Base-by-base conservation (phyloP, 2,113 vertebrate genomes). In the Forbesichthys agassizii region DNA sequence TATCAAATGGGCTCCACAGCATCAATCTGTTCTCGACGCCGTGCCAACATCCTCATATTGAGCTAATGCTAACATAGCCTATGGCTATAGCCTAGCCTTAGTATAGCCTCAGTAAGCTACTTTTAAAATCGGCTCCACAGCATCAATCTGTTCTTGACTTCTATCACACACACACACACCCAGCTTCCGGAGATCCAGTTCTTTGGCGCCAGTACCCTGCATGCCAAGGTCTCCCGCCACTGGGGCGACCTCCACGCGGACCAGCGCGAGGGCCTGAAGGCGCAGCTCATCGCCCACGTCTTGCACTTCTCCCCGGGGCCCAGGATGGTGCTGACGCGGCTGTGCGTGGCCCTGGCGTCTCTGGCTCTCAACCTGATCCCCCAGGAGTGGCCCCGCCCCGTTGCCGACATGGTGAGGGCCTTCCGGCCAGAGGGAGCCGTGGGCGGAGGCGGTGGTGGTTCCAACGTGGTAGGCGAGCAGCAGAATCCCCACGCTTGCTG, bases 181-280 rank as follows among this genome's bases (percentile, higher is more conserved):
- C 71, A 93, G 92, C 95, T 98, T 67, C 96, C 97, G 0, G 97
- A 99, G 90, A 96, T 98, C 86, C 98, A 99, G 90, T 99, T 98
- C 88, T 99, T 98, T 46, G 98, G 97, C 2, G 97, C 98, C 80
- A 98, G 96, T 4, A 97, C 97, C 20, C 94, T 99, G 36, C 96
- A 99, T 88, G 93, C 93, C 73, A 99, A 99, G 87, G 98, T 99
- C 86, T 96, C 95, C 75, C 94, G 90, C 36, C 95, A 97, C 81
- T 99, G 98, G 97, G 93, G 91, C 0, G 96, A 98, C 86, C 95
- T 99, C 63, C 93, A 94, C 0, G 61, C 93, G 0, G 95, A 96
- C 52, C 96, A 98, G 81, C 95, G 96, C 0, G 94, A 98, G 77
- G 93, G 85, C 86, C 94, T 99, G 53, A 95, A 95, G 84, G 92